Conservation (phyloP, 2,888 invertebrate genomes). For the Ariolimax columbianus region DNA sequence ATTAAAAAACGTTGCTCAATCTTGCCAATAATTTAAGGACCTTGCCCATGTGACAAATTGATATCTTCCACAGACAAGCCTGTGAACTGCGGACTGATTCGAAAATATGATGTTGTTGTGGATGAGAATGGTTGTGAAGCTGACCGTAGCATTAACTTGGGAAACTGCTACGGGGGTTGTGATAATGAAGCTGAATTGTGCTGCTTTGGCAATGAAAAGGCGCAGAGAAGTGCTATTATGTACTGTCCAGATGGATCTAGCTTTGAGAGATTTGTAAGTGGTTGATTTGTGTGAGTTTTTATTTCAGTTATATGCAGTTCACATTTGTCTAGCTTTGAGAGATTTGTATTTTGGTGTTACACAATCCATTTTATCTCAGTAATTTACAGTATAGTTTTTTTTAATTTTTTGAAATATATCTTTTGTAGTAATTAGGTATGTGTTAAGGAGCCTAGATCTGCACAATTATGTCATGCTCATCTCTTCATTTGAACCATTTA, state of each 20-base stretch:
- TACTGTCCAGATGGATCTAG: slow-evolving; percentile 28
- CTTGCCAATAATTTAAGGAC: no score
- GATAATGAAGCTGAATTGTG: slow-evolving; percentile 40
- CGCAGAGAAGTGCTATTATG: neutral
- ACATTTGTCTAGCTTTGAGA: neutral
- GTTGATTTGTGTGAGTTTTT: neutral
- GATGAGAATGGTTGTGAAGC: slow-evolving; percentile 37
- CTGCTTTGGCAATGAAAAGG: slow-evolving; percentile 29
- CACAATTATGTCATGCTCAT: no score
- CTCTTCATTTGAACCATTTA: no score
- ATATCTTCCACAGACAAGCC: slow-evolving; percentile 24
- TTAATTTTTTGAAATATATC: no score
- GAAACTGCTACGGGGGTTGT: slow-evolving; percentile 50
- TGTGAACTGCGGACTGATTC: slow-evolving; percentile 35
- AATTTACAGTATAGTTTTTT: no score
- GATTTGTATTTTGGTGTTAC: neutral
- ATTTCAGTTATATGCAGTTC: neutral
- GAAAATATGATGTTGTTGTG: slow-evolving; percentile 9
- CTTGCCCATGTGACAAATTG: no score
- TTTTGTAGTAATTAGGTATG: no score
- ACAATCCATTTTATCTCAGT: no score
- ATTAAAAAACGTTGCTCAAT: no score
- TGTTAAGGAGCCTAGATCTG: no score
- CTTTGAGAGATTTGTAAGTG: slow-evolving; percentile 27
- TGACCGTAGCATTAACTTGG: slow-evolving; percentile 39